Base-by-base conservation (phyloP, 2,797 vertebrate genomes). In the Manis crassicaudata region DNA sequence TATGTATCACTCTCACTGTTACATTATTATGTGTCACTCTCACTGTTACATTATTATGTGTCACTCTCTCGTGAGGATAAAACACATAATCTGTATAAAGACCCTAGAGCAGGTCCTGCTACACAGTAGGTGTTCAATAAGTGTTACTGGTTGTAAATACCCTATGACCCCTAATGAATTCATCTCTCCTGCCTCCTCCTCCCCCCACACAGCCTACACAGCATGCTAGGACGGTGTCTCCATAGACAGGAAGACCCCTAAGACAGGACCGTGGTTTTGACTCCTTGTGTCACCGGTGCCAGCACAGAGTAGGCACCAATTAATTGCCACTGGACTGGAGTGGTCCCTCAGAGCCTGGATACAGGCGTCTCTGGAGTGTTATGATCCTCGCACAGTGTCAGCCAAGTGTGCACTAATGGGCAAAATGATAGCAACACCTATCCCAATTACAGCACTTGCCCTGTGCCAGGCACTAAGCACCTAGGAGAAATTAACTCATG, bases 101-200 rank as follows among this genome's bases (percentile, higher is more conserved):
- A 10, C 23, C 62, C 50, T 35, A 46, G 35, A 94, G 25, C 40
- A 79, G 82, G 43, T 54, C 23, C 79, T 68, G 46, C 27, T 32
- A 80, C 25, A 63, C 43, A 82, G 56, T 27, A 60, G 68, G 40
- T 54, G 27, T n/a, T 81, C 73, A 70, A n/a, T 17, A 56, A 83
- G 50, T 10, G 6, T 16, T 50, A 54, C 46, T 54, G 73, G 63
- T 84, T 63, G 21, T 3, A 46, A n/a, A 68, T 16, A 62, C 6
- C 23, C 29, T 58, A 25, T 50, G 46, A 13, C 7, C 37, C 10
- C 2, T 10, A 18, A 0, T 27, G 35, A 37, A 2, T 68, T 23
- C 14, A 8, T 54, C n/a, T 29, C 2, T 3, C 29, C 40, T 20
- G 21, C 17, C 20, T 37, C 52, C 43, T 46, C 46, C 10, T 11